These are phyloP conservation scores for Microcebus lehilahytsara DNA, from an alignment of 2,113 vertebrate species.

Conservation along the genomic window DNA sequence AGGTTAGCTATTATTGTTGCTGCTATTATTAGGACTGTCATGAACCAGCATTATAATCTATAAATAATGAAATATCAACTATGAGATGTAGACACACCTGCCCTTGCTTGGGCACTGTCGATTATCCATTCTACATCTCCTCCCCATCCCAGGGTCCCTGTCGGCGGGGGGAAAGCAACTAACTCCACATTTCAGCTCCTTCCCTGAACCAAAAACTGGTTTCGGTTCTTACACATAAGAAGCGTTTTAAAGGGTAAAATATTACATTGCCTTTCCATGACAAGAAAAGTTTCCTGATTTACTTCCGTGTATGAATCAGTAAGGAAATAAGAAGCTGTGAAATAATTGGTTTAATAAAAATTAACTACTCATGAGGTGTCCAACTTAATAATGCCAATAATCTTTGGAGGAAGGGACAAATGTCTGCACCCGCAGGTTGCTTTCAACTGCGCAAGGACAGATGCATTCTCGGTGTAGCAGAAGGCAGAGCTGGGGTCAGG, in stretches of 20 bases:
- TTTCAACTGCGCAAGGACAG: neutral
- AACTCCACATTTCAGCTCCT: neutral
- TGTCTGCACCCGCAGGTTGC: neutral
- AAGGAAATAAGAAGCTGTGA: conserved; percentile 41
- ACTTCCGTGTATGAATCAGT: conserved; percentile 19
- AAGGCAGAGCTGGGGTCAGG: neutral
- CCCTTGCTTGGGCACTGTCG: neutral
- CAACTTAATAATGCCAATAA: neutral
- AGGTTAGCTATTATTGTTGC: neutral
- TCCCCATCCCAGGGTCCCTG: neutral
- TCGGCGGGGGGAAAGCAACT: neutral
- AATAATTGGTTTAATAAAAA: conserved; percentile 44
- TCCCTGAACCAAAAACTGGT: conserved; percentile 45
- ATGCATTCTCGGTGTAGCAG: neutral
- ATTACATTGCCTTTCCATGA: neutral
- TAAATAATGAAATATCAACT: neutral
- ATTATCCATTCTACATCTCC: neutral
- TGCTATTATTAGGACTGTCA: neutral
- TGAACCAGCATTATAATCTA: neutral
- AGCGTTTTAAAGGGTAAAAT: conserved; percentile 12
- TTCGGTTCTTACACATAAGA: conserved; percentile 14
- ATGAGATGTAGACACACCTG: neutral
- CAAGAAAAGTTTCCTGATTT: conserved; percentile 25
- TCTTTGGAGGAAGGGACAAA: neutral
- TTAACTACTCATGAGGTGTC: neutral